phyloP scores from a whole-genome alignment of 2,888 invertebrate species.

The Tineola bisselliella region DNA sequence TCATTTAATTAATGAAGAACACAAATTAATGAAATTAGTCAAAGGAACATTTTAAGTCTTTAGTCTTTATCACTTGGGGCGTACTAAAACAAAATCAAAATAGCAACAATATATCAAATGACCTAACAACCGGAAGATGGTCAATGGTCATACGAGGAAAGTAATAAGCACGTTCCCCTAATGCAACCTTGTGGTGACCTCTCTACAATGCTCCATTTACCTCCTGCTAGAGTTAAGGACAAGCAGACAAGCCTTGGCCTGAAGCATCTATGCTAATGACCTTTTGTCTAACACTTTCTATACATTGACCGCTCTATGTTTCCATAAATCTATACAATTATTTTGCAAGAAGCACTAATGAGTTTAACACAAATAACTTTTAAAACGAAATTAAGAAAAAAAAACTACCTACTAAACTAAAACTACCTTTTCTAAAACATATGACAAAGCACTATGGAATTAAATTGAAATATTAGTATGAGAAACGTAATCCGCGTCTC shows the following conservation, averaged over 20 bases:
- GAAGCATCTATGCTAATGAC: neutral
- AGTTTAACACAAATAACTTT: neutral
- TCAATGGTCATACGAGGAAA: neutral
- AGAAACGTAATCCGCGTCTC: neutral
- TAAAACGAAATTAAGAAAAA: no score
- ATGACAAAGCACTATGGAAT: no score
- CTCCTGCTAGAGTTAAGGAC: slow-evolving; percentile 3
- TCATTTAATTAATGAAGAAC: no score
- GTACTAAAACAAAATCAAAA: no score
- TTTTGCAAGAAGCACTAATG: neutral
- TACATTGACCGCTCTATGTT: neutral
- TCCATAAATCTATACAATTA: neutral
- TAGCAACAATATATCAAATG: neutral
- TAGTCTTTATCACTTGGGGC: no score
- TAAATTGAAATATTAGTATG: neutral
- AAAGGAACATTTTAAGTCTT: no score
- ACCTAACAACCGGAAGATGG: neutral
- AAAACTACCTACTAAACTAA: no score
- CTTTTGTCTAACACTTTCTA: slow-evolving; percentile 2
- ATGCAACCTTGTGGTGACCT: slow-evolving; percentile 7
- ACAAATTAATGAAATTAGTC: no score
- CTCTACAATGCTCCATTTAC: slow-evolving; percentile 8
- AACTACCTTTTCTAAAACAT: no score
- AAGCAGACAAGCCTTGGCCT: slow-evolving; percentile 8
- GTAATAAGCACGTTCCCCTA: slow-evolving; percentile 7